Conservation (phyloP, 2,888 invertebrate species). For the Stratiomys singularior region DNA sequence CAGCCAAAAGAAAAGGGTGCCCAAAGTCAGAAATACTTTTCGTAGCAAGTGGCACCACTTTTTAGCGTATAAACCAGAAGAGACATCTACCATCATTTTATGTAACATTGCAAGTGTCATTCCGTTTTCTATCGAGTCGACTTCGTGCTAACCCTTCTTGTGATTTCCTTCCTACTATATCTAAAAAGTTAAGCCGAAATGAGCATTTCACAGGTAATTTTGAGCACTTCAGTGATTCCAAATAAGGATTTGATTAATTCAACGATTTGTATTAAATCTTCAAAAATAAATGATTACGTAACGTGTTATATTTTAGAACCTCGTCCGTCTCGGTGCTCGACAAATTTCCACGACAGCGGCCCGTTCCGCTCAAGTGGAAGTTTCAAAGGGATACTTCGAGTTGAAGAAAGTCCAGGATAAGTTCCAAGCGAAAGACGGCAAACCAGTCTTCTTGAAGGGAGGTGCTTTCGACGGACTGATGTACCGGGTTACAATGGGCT, state of each 20-base stretch:
- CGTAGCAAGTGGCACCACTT: not conserved
- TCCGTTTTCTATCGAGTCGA: constrained; percentile 25
- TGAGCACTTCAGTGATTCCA: not conserved
- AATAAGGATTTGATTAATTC: no score
- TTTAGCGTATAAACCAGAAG: not conserved
- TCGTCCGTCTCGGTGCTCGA: constrained; percentile 62
- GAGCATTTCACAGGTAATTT: constrained; percentile 61
- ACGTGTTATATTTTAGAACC: constrained; percentile 57
- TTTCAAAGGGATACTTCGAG: constrained; percentile 53
- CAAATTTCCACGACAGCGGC: constrained; percentile 36
- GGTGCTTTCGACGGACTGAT: constrained; percentile 66
- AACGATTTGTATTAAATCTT: not conserved
- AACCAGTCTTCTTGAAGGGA: constrained; percentile 68
- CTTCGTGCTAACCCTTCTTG: constrained; percentile 12
- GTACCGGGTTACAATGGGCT: constrained; percentile 62
- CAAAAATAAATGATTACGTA: constrained; percentile 57
- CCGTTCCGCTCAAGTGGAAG: constrained; percentile 32
- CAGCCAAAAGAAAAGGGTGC: no score
- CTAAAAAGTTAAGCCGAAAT: constrained; percentile 53
- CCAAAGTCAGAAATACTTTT: no score
- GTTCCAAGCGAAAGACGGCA: constrained; percentile 65
- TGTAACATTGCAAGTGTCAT: constrained; percentile 7
- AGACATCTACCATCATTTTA: not conserved
- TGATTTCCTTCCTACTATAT: not conserved
- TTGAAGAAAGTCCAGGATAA: constrained; percentile 55